Evolutionary conservation across 1,140 invertebrate species (phyloP).

Genomic region (Lucilia cuprina): DNA sequence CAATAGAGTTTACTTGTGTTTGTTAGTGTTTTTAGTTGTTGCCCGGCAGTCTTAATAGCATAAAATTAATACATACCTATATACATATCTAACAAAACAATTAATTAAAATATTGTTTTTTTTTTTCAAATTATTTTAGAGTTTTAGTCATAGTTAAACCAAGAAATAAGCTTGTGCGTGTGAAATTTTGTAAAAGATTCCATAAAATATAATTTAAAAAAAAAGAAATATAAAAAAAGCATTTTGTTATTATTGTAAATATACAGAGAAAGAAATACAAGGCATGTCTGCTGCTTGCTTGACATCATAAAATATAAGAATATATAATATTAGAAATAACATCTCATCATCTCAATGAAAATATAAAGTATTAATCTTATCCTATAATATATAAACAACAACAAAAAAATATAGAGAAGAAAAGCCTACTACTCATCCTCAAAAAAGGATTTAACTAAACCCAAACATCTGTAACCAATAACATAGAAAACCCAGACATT

Average conservation of each 20-base stretch:
- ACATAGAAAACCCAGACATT: background rate
- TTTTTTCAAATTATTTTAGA: background rate
- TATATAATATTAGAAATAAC: background rate
- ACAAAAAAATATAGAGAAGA: background rate
- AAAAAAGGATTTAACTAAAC: background rate
- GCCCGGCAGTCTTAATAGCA: constrained; percentile 3
- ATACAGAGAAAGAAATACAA: background rate
- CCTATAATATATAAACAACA: background rate
- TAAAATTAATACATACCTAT: background rate
- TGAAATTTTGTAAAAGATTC: background rate
- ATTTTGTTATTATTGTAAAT: background rate
- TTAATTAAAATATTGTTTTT: background rate
- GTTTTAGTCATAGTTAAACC: background rate
- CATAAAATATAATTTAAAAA: background rate
- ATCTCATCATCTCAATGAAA: background rate
- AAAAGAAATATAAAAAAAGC: background rate
- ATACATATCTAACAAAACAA: background rate
- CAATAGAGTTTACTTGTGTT: background rate
- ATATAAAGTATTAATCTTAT: background rate
- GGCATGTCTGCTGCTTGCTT: background rate
- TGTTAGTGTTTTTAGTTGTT: constrained; percentile 17
- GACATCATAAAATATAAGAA: background rate
- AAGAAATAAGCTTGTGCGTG: background rate
- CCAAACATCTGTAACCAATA: background rate
- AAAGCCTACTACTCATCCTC: background rate